phyloP scores from a whole-genome alignment of 2,888 invertebrate species.

The Polia nebulosa region DNA sequence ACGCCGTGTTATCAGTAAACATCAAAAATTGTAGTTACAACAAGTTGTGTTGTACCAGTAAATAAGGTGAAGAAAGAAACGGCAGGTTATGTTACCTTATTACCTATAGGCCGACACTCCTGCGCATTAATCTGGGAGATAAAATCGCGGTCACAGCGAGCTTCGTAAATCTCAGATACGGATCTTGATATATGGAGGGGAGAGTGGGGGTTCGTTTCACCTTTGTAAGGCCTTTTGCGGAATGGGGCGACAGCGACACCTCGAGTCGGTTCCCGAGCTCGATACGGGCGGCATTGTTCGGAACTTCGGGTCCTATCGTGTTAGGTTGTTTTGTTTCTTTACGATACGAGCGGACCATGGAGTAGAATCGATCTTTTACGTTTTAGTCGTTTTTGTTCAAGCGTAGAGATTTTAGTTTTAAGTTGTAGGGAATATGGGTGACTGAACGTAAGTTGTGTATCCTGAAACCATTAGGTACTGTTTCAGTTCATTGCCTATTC shows the following conservation, averaged over 20 bases:
- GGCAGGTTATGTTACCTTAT: conserved; percentile 78
- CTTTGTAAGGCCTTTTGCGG: conserved; percentile 70
- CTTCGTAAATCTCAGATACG: conserved; percentile 87
- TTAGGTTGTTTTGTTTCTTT: conserved; percentile 64
- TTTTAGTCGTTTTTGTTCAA: conserved; percentile 29
- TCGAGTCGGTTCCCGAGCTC: conserved; percentile 39
- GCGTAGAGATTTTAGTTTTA: not conserved
- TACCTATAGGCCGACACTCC: conserved; percentile 79
- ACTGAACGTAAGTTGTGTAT: not conserved
- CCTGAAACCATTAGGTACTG: not conserved
- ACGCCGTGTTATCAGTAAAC: conserved; percentile 61
- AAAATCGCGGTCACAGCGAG: conserved; percentile 82
- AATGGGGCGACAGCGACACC: conserved; percentile 70
- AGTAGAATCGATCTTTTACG: conserved; percentile 38
- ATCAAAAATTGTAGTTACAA: conserved; percentile 65
- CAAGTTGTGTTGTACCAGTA: conserved; percentile 64
- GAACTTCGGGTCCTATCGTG: conserved; percentile 70
- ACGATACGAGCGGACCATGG: conserved; percentile 41
- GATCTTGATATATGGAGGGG: conserved; percentile 82
- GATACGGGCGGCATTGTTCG: conserved; percentile 72
- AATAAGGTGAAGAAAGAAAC: conserved; percentile 74
- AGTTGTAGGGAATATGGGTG: not conserved
- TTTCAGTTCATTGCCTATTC: not conserved
- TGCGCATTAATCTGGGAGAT: conserved; percentile 87
- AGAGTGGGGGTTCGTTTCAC: conserved; percentile 69